phyloP scores from a whole-genome alignment of 1,140 invertebrate genomes.

The Drosophila lacteicornis region DNA sequence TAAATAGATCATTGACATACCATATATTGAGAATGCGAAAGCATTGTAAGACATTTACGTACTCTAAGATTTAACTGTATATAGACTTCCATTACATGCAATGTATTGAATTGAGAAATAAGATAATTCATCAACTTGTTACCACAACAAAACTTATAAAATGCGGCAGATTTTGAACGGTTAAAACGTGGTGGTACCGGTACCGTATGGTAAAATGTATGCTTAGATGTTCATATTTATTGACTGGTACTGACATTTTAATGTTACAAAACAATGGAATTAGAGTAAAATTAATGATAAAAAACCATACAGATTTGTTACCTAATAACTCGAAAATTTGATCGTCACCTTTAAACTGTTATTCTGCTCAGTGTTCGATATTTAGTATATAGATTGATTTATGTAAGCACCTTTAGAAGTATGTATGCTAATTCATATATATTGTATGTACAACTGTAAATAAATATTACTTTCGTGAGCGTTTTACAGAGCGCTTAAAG shows the following conservation, averaged over 20 bases:
- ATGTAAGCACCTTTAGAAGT: constrained; percentile 46
- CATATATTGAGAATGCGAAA: constrained; percentile 35
- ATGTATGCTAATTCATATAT: constrained; percentile 39
- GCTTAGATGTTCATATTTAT: constrained; percentile 55
- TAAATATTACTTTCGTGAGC: constrained; percentile 50
- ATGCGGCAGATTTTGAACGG: constrained; percentile 19
- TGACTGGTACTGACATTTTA: constrained; percentile 53
- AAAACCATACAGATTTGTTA: constrained; percentile 44
- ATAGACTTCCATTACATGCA: constrained; percentile 65
- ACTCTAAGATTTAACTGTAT: constrained; percentile 67
- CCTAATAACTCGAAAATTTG: constrained; percentile 50
- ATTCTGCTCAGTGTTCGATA: constrained; percentile 53
- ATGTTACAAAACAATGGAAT: constrained; percentile 50
- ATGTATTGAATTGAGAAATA: constrained; percentile 61
- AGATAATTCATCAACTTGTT: constrained; percentile 48
- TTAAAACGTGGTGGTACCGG: constrained; percentile 19
- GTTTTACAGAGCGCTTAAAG: constrained; percentile 29
- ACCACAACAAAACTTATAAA: constrained; percentile 29
- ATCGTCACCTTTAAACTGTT: constrained; percentile 52
- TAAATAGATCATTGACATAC: constrained; percentile 59
- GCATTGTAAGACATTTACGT: constrained; percentile 61
- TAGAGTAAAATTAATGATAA: constrained; percentile 38
- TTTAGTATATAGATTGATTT: constrained; percentile 54
- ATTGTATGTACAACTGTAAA: constrained; percentile 53
- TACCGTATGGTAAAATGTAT: constrained; percentile 36